Evolutionary conservation across 2,888 invertebrate genomes (phyloP), one percentile per base, ranked within the genome.

Genomic region (Steromphala cineraria): DNA sequence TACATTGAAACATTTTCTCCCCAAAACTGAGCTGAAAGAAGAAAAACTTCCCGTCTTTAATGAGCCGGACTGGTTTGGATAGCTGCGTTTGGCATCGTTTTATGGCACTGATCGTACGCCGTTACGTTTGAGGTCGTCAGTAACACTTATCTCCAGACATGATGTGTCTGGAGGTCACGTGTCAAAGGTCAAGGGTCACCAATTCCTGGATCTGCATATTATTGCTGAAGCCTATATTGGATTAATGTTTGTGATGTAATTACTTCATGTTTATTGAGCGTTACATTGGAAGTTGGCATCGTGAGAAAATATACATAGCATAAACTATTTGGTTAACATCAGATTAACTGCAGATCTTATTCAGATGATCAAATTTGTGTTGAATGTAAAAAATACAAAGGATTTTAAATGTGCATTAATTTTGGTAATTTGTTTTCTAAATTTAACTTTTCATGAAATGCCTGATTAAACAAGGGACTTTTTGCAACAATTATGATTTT

Each of bases 1-100:
- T 40, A 71, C 71, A 36, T 71, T 7, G 71, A 71, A 40, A 36
- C 71, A 71, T 71, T 71, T 71, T 71, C 71, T 71, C 19, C 28
- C 40, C 40, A 0, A 40, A 71, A 71, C 71, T 19, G 7, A 36
- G 36, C 71, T 31, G n/a, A 15, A 15, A 10, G 19, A 71, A 36
- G 71, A 71, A 56, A 17, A 36, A 71, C 17, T 17, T 13, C 17
- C 40, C 36, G 17, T n/a, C 15, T 4, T 19, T 71, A 71, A 71
- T 71, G 71, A 71, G 71, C 71, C 36, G 40, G 28, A 71, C 36
- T 71, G 71, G 36, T 36, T 31, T 71, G 36, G 13, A 40, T n/a
- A 36, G 71, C 62, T 71, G 71, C 15, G 36, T 67, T 67, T 67
- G 67, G 28, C 31, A n/a, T 67, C 17, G 67, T 36, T 19, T 36